Conservation (phyloP, 2,888 invertebrate genomes). For the Synanthedon formicaeformis region DNA sequence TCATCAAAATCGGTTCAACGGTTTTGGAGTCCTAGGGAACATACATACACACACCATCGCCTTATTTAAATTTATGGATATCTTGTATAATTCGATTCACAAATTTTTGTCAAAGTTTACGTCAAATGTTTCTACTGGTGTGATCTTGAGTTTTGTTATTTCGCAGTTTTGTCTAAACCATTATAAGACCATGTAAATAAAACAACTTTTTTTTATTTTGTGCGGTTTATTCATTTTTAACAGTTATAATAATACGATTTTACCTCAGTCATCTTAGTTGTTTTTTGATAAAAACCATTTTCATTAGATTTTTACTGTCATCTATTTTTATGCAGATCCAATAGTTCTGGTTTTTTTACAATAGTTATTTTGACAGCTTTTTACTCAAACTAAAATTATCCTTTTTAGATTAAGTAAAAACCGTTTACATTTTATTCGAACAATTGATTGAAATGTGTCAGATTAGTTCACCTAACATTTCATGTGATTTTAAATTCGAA, state of each 20-base stretch:
- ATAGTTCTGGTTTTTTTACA: conserved; percentile 5
- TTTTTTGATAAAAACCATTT: conserved; percentile 21
- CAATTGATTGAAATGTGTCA: background rate
- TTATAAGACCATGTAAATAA: conserved; percentile 18
- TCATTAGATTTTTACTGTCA: conserved; percentile 12
- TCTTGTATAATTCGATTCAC: too few species aligned
- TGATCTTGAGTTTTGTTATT: too few species aligned
- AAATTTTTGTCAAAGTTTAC: too few species aligned
- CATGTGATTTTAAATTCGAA: conserved; percentile 43
- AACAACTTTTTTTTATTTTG: conserved; percentile 45
- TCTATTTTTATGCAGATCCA: conserved; percentile 14
- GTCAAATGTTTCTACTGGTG: too few species aligned
- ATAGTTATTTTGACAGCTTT: background rate
- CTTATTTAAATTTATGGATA: too few species aligned
- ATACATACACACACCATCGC: too few species aligned
- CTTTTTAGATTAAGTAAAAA: too few species aligned
- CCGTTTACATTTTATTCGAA: background rate
- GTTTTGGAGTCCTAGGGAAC: too few species aligned
- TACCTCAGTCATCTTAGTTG: conserved; percentile 64
- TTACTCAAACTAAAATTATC: background rate
- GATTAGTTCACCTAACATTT: conserved; percentile 16
- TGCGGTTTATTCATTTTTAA: conserved; percentile 69
- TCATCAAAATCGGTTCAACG: too few species aligned
- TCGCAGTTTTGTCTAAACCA: too few species aligned
- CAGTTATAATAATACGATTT: conserved; percentile 62